Conservation (phyloP, 2,888 invertebrate genomes). For the Netelia melanura region DNA sequence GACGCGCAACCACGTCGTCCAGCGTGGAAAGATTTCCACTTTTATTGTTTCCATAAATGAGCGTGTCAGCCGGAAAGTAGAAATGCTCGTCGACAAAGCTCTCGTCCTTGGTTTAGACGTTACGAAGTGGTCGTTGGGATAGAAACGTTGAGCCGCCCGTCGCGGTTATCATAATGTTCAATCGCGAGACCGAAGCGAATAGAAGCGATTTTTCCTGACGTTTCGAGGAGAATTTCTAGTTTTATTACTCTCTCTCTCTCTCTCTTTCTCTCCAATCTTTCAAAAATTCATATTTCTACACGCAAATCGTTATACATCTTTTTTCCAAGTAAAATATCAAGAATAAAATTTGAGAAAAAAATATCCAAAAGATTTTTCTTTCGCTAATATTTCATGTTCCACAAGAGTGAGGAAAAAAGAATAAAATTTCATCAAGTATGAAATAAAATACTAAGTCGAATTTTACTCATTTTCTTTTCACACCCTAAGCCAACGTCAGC, state of each 20-base stretch:
- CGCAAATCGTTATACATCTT: no score
- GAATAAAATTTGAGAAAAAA: constrained; percentile 5
- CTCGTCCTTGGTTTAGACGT: constrained; percentile 46
- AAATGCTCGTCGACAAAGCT: constrained; percentile 49
- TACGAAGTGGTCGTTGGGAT: constrained; percentile 25
- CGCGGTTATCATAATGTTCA: constrained; percentile 64
- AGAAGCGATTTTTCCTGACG: constrained; percentile 51
- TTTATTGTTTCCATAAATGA: constrained; percentile 62
- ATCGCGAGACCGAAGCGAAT: constrained; percentile 48
- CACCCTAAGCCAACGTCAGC: neutral
- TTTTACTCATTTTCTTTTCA: constrained; percentile 19
- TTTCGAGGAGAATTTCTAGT: constrained; percentile 6
- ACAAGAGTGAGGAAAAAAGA: neutral
- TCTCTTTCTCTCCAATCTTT: neutral
- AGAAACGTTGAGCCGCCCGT: constrained; percentile 25
- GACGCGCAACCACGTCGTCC: constrained; percentile 12
- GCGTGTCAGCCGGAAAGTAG: constrained; percentile 48
- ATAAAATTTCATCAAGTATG: constrained; percentile 20
- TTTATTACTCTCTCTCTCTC: no score
- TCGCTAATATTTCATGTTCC: neutral
- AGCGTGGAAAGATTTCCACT: constrained; percentile 49
- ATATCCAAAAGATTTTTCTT: constrained; percentile 7
- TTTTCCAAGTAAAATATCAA: neutral
- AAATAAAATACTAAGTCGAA: constrained; percentile 24
- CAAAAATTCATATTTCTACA: no score